Base-by-base conservation (phyloP, 1,140 invertebrate genomes). In the Scylla paramamosain region DNA sequence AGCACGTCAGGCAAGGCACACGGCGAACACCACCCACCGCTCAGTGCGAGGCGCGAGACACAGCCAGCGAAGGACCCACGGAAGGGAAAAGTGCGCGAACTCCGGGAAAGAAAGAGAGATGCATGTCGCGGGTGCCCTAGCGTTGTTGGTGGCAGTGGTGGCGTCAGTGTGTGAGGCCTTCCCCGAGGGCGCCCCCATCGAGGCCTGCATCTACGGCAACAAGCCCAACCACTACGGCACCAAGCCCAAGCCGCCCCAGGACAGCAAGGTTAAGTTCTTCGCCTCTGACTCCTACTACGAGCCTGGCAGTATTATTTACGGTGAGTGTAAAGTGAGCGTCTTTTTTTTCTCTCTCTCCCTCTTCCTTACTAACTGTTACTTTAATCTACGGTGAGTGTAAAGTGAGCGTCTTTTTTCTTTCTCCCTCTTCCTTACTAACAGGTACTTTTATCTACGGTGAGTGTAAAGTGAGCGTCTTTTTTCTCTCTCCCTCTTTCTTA, bases 221-320 rank as follows among this genome's bases (percentile, higher is more conserved):
- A 87, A 46, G 25, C 86, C 86, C 16, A 87, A 87, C 25, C 86
- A 87, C 86, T 46, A 87, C 10, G 86, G 86, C 31, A 87, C 86
- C n/a, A 87, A 87, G 86, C 0, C 86, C 7, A 16, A 87, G 39
- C 86, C 86, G 14, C 29, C 12, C 8, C 14, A 25, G 6, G n/a
- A 16, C 31, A 32, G 16, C 28, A 87, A 87, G 20, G 12, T 39
- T 3, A 20, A 32, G 14, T 87, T 87, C 31, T 20, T 25, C 7
- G 86, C 86, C 10, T 10, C 28, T 3, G 86, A 87, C 86, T 32
- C 14, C 14, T 87, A 87, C 31, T 87, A 87, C 86, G 86, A 39
- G 10, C 86, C 86, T n/a, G 31, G 31, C 28, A 2, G 6, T 28
- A 10, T 87, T 14, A 87, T 87, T 16, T 46, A 87, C 10, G 86